Percentiles rank a stretch among this genome's conserved stretches.
These are phyloP conservation scores for Indicator maculatus DNA, from an alignment of 2,113 vertebrate genomes.

Conservation along the genomic window DNA sequence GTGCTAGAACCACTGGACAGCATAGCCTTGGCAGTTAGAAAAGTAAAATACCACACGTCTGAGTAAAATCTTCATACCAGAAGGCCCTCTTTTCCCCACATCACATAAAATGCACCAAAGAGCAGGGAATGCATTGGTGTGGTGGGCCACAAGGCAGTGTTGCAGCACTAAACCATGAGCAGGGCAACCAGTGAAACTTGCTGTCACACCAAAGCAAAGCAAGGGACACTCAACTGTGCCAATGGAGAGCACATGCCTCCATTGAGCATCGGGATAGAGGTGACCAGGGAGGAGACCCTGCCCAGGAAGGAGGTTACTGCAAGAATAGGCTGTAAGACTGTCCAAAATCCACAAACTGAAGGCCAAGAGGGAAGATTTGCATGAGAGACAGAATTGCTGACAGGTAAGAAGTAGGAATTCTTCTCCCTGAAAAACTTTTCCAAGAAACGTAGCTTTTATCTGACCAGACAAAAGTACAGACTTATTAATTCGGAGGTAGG, in stretches of 20 bases:
- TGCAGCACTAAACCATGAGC: not conserved
- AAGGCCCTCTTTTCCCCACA: not conserved
- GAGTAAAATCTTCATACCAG: not conserved
- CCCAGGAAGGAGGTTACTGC: not conserved
- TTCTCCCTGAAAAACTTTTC: not conserved
- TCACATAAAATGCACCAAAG: not conserved
- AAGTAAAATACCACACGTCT: not conserved
- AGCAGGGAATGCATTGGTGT: not conserved
- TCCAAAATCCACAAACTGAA: not conserved
- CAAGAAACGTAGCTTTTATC: not conserved
- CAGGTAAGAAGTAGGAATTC: not conserved
- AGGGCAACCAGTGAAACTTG: not conserved
- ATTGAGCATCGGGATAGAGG: not conserved
- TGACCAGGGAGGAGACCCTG: not conserved
- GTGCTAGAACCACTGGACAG: not conserved
- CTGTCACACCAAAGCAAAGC: not conserved
- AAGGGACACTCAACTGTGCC: not conserved
- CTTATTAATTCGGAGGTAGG: not conserved
- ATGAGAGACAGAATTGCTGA: not conserved
- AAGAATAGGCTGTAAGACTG: rapidly evolving
- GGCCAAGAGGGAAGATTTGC: not conserved
- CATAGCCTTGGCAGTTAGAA: not conserved
- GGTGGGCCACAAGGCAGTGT: not conserved
- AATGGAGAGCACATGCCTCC: rapidly evolving
- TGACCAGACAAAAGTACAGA: not conserved